Conservation (phyloP, 2,888 invertebrate genomes). For the Eristalinus aeneus region DNA sequence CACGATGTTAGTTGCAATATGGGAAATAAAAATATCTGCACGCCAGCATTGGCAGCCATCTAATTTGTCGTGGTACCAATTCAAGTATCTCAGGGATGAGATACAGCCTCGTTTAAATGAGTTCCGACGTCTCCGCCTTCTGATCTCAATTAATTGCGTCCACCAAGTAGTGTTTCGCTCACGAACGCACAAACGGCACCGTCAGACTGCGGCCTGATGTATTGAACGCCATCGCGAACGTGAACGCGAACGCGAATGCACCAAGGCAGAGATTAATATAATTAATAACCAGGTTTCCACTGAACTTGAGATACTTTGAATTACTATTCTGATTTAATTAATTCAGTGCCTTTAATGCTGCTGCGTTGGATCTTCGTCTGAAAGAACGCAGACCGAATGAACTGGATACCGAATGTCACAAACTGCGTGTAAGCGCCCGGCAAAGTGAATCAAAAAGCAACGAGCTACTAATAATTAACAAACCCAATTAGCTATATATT, state of each 20-base stretch:
- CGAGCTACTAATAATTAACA: conserved; percentile 73
- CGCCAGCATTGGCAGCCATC: conserved; percentile 68
- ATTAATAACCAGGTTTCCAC: conserved; percentile 71
- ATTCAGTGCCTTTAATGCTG: conserved; percentile 59
- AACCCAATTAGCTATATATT: conserved; percentile 81
- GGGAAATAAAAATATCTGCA: conserved; percentile 72
- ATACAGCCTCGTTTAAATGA: conserved; percentile 39
- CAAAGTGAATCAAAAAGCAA: conserved; percentile 9
- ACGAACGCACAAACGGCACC: conserved; percentile 15
- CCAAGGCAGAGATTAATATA: conserved; percentile 64
- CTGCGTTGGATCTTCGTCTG: conserved; percentile 25
- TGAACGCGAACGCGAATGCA: conserved; percentile 9
- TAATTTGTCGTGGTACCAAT: conserved; percentile 68
- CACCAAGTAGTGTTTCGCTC: conserved; percentile 26
- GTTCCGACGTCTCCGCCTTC: conserved; percentile 50
- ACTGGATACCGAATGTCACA: conserved; percentile 34
- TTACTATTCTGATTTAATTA: conserved; percentile 72
- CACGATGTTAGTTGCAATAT: conserved; percentile 71
- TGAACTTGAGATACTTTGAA: conserved; percentile 71
- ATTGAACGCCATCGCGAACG: neutral
- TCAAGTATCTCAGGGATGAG: conserved; percentile 52
- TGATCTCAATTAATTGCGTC: conserved; percentile 66
- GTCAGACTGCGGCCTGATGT: neutral
- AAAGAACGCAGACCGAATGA: conserved; percentile 1
- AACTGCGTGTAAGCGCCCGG: neutral